A percentile compares a stretch with the other conserved stretches of the same genome.
Evolutionary conservation across 2,797 vertebrate genomes (phyloP).

Genomic region (Falco naumanni): DNA sequence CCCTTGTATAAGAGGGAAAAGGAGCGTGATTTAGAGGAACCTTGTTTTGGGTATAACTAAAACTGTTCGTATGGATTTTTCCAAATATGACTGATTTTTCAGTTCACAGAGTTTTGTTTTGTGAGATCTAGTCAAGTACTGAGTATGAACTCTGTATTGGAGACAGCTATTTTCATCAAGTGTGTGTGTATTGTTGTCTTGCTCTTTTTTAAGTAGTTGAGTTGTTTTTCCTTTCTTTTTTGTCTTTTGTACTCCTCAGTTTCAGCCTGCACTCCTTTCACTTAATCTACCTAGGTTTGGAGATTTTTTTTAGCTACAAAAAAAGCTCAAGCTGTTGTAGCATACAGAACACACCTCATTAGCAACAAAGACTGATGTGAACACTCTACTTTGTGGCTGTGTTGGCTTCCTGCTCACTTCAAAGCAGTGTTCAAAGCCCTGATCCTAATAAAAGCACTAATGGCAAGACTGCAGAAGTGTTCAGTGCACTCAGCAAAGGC

Average conservation of each 20-base stretch:
- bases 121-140: neutral
- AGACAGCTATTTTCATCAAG: neutral
- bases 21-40: neutral
- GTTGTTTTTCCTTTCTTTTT: neutral
- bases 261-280: neutral
- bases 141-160: rapidly evolving
- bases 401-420: neutral
- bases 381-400: neutral
- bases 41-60: neutral
- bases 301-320: neutral
- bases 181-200: neutral
- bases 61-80: neutral
- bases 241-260: neutral
- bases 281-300: neutral
- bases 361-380: neutral
- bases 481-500: neutral
- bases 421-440: slow-evolving; percentile 6
- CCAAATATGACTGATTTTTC: neutral
- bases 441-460: neutral
- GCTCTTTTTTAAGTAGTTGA: neutral
- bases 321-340: neutral
- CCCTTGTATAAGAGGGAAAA: neutral
- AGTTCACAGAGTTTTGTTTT: neutral
- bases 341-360: neutral
- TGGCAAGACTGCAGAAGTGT: neutral